A percentile compares a stretch with the other conserved stretches of the same genome.
phyloP scores from a whole-genome alignment of 2,113 vertebrate genomes.

The Camelus bactrianus region DNA sequence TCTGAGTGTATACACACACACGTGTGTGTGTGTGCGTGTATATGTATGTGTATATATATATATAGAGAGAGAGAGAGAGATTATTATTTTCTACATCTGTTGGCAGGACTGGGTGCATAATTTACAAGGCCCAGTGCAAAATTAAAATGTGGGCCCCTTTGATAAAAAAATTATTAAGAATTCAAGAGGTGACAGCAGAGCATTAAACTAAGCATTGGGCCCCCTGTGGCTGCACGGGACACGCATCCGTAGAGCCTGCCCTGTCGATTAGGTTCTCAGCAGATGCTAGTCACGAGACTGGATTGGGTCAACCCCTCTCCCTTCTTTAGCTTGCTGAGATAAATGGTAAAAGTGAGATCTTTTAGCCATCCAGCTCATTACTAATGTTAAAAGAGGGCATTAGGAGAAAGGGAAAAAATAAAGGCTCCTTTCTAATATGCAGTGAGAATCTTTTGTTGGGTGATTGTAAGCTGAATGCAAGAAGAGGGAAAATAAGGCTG shows the following conservation, averaged over 20 bases:
- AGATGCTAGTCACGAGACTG: neutral
- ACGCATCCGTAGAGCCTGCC: fast-evolving
- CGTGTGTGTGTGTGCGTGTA: neutral
- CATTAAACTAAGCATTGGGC: neutral
- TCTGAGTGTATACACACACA: neutral
- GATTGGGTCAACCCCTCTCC: neutral
- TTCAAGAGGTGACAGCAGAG: neutral
- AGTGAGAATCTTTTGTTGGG: neutral
- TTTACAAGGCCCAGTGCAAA: neutral
- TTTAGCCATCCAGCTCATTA: neutral
- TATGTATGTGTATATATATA: neutral
- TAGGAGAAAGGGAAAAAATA: neutral
- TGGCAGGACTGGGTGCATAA: neutral
- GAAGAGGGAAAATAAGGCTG: conserved; percentile 56
- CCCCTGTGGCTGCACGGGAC: neutral
- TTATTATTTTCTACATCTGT: neutral
- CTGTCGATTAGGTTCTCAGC: neutral
- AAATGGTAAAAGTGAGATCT: neutral
- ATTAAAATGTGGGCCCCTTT: neutral
- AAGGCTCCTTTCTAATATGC: conserved; percentile 6
- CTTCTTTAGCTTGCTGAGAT: neutral
- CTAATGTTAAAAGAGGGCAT: neutral
- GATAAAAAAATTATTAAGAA: neutral
- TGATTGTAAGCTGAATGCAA: conserved; percentile 34
- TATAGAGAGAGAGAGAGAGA: neutral